phyloP scores from a whole-genome alignment of 1,140 invertebrate genomes.

The Colletes latitarsis region DNA sequence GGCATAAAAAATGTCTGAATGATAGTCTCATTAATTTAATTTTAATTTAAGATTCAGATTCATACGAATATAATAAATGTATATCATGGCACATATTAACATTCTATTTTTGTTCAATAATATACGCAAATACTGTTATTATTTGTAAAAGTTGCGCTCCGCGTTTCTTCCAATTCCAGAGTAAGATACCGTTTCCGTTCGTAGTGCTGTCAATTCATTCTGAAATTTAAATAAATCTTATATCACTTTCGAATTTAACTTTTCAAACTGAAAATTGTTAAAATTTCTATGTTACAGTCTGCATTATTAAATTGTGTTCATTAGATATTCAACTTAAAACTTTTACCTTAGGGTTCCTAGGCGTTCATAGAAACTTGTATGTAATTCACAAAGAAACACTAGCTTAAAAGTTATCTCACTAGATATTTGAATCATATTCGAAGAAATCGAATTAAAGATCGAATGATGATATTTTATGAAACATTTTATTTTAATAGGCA shows the following conservation, averaged over 20 bases:
- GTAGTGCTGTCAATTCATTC: conserved; percentile 30
- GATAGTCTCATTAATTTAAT: not conserved
- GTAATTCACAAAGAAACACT: no score
- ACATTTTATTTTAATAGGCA: no score
- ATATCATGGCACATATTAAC: not conserved
- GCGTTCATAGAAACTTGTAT: no score
- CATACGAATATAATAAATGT: not conserved
- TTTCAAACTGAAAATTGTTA: not conserved
- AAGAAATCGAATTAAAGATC: no score
- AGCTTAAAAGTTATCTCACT: no score
- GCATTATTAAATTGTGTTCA: not conserved
- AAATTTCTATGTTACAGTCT: not conserved
- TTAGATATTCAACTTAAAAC: no score
- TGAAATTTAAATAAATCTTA: conserved; percentile 25
- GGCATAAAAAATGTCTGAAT: not conserved
- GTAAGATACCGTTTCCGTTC: conserved; percentile 5
- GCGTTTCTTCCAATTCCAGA: conserved; percentile 10
- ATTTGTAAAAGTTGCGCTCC: not conserved
- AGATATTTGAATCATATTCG: no score
- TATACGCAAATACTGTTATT: no score
- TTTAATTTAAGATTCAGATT: not conserved
- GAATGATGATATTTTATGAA: no score
- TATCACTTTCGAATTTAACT: not conserved
- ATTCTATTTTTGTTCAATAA: not conserved
- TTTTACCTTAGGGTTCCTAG: no score